phyloP scores from a whole-genome alignment of 2,888 invertebrate genomes.

The Drosophila borealis region DNA sequence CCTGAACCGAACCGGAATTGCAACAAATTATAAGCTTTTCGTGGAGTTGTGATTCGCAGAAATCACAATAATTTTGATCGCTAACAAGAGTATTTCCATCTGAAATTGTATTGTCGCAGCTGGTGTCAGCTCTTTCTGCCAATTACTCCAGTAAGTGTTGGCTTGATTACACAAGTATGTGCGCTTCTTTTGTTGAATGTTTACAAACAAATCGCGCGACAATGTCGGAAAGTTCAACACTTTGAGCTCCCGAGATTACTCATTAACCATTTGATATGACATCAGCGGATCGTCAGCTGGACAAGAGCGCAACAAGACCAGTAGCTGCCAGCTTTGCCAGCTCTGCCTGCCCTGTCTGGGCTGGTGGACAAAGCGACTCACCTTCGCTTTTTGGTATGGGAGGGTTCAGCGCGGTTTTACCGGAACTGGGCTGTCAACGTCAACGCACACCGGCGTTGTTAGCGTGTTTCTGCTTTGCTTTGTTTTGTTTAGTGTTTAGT shows the following conservation, averaged over 20 bases:
- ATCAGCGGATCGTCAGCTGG: conserved; percentile 56
- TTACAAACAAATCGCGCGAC: conserved; percentile 21
- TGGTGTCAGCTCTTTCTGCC: not conserved
- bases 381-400: conserved; percentile 42
- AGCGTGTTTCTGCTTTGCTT: conserved; percentile 51
- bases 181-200: conserved; percentile 5
- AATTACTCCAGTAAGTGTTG: conserved; percentile 4
- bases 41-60: no score
- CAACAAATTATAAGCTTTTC: no score
- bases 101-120: not conserved
- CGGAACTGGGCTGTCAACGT: conserved; percentile 69
- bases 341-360: not conserved
- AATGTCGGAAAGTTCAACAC: conserved; percentile 19
- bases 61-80: not conserved
- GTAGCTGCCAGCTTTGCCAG: conserved; percentile 47
- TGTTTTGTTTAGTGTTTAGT: conserved; percentile 45
- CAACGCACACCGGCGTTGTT: conserved; percentile 35
- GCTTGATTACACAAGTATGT: conserved; percentile 15
- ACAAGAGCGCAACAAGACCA: conserved; percentile 57
- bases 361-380: conserved; percentile 45
- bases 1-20: no score
- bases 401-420: conserved; percentile 35
- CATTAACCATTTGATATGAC: conserved; percentile 51
- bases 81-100: not conserved
- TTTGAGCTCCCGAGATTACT: conserved; percentile 12